Conservation (phyloP, 2,888 invertebrate species). For the Lepeophtheirus nordmannii region DNA sequence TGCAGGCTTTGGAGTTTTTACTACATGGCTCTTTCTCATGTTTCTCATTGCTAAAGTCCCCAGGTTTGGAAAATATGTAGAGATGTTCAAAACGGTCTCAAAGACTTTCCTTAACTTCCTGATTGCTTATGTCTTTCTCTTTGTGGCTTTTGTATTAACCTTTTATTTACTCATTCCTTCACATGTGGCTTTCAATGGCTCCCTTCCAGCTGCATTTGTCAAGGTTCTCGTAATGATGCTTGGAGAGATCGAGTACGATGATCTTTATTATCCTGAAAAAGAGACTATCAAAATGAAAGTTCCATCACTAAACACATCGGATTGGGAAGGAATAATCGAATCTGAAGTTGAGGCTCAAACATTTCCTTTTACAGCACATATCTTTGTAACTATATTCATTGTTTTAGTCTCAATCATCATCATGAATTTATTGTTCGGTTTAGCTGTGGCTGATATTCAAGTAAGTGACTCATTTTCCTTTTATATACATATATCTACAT, state of each 20-base stretch:
- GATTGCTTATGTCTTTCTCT: constrained; percentile 58
- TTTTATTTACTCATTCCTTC: constrained; percentile 64
- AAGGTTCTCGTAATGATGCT: constrained; percentile 79
- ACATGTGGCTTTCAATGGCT: constrained; percentile 26
- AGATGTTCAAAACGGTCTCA: constrained; percentile 37
- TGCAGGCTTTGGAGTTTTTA: constrained; percentile 61
- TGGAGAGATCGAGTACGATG: constrained; percentile 57
- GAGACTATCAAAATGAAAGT: not conserved
- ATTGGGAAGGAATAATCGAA: not conserved
- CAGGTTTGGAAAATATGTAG: constrained; percentile 66
- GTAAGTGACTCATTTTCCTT: constrained; percentile 33
- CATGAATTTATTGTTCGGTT: constrained; percentile 64
- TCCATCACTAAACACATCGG: not conserved
- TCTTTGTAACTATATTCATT: constrained; percentile 58
- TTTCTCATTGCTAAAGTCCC: constrained; percentile 71
- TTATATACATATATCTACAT: not conserved
- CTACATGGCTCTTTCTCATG: constrained; percentile 69
- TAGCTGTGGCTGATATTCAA: constrained; percentile 58
- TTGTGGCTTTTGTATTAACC: constrained; percentile 61
- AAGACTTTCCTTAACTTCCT: constrained; percentile 68
- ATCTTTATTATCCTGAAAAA: constrained; percentile 48
- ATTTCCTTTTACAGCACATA: constrained; percentile 56
- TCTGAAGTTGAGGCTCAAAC: constrained; percentile 29
- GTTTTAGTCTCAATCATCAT: constrained; percentile 62
- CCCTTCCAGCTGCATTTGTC: constrained; percentile 36